These are phyloP conservation scores for Corydoras maculifer DNA, from an alignment of 2,113 vertebrate species.

Conservation along the genomic window DNA sequence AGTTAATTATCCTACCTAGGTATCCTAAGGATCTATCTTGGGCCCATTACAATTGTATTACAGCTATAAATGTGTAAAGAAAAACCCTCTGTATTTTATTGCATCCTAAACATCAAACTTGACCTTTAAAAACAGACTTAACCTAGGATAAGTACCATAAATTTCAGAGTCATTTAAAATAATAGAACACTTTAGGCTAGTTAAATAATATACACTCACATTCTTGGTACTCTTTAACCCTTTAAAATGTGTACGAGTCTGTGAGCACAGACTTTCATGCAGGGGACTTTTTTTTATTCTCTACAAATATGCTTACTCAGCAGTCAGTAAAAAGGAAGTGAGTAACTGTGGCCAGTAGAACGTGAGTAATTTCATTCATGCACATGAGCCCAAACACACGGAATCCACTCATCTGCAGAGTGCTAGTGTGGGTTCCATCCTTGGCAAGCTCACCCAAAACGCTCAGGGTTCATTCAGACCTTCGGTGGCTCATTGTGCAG, in stretches of 20 bases:
- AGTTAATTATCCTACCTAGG: no score
- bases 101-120: no score
- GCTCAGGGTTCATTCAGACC: slow-evolving; percentile 32
- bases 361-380: slow-evolving; percentile 44
- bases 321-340: slow-evolving; percentile 36
- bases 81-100: no score
- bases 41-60: no score
- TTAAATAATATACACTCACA: background rate
- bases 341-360: slow-evolving; percentile 32
- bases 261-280: background rate
- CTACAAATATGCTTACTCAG: slow-evolving; percentile 35
- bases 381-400: slow-evolving; percentile 32
- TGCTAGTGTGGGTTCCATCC: background rate
- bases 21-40: no score
- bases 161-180: no score
- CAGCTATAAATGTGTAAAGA: no score
- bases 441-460: background rate
- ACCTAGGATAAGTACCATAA: no score
- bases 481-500: slow-evolving; percentile 21
- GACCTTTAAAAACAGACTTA: no score
- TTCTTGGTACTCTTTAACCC: slow-evolving; percentile 4
- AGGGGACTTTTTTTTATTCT: slow-evolving; percentile 8
- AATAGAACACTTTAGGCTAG: no score
- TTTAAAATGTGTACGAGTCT: background rate
- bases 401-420: slow-evolving; percentile 32